Conservation (phyloP, 2,113 vertebrate genomes). For the Ellobius talpinus region DNA sequence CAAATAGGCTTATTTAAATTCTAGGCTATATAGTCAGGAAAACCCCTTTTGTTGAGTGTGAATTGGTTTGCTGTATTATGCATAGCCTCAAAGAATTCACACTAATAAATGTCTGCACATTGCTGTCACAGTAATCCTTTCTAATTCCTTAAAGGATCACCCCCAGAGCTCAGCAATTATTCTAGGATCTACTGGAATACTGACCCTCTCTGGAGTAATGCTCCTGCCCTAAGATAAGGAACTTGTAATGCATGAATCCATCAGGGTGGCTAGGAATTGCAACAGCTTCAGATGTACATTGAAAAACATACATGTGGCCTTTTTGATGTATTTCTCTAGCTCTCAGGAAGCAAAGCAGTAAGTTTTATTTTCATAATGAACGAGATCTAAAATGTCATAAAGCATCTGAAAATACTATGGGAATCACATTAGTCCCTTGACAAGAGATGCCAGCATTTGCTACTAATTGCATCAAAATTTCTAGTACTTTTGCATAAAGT, state of each 20-base stretch:
- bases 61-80: neutral
- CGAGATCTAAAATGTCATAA: conserved; percentile 46
- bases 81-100: neutral
- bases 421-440: conserved; percentile 35
- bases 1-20: neutral
- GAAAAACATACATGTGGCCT: neutral
- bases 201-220: neutral
- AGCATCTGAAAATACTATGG: conserved; percentile 41
- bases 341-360: neutral
- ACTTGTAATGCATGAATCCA: neutral
- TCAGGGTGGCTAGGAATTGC: neutral
- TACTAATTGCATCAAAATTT: conserved; percentile 66
- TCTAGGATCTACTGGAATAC: rapidly evolving
- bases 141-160: neutral
- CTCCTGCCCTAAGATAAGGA: neutral
- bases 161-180: neutral
- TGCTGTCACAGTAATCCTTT: neutral
- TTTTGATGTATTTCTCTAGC: neutral
- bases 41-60: neutral
- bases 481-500: conserved; percentile 39
- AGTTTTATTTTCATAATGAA: conserved; percentile 11
- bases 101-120: neutral
- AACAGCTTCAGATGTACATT: neutral
- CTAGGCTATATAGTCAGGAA: neutral
- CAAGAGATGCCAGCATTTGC: conserved; percentile 21